Percentiles rank a stretch among this genome's conserved stretches.
Conservation (phyloP, 1,140 invertebrate species). For the Aphelenchoides besseyi region DNA sequence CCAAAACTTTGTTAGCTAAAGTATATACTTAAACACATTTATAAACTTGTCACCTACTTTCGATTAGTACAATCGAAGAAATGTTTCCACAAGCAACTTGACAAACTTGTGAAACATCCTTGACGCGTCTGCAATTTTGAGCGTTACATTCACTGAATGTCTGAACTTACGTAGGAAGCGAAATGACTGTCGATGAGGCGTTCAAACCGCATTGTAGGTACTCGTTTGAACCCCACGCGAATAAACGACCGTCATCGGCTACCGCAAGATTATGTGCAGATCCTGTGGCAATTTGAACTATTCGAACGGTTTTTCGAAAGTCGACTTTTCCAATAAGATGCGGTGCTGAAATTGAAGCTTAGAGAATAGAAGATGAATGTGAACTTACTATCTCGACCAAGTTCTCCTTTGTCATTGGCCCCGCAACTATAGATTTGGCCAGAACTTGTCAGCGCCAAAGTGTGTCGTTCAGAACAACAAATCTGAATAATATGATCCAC, state of each 20-base stretch:
- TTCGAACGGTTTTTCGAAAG: background rate
- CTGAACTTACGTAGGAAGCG: constrained; percentile 10
- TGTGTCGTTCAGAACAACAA: constrained; percentile 18
- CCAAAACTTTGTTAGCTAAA: constrained; percentile 30
- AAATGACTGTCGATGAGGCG: constrained; percentile 2
- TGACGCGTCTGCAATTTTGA: background rate
- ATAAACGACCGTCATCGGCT: constrained; percentile 31
- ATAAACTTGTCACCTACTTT: constrained; percentile 19
- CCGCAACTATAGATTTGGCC: constrained; percentile 23
- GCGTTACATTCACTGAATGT: background rate
- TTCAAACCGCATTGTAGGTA: constrained; percentile 20
- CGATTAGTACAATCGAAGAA: constrained; percentile 17
- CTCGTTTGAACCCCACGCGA: constrained; percentile 27
- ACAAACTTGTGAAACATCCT: constrained; percentile 1
- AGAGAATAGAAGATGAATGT: background rate
- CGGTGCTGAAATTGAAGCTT: background rate
- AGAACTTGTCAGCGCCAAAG: constrained; percentile 9
- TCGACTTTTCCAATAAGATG: constrained; percentile 28
- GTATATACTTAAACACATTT: background rate
- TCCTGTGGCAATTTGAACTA: constrained; percentile 31
- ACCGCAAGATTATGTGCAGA: constrained; percentile 29
- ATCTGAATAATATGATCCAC: constrained; percentile 12
- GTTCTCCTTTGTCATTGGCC: constrained; percentile 23
- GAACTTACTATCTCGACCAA: constrained; percentile 19
- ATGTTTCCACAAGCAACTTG: constrained; percentile 26